phyloP scores from a whole-genome alignment of 1,140 invertebrate species.

The Calliopsis andreniformis region DNA sequence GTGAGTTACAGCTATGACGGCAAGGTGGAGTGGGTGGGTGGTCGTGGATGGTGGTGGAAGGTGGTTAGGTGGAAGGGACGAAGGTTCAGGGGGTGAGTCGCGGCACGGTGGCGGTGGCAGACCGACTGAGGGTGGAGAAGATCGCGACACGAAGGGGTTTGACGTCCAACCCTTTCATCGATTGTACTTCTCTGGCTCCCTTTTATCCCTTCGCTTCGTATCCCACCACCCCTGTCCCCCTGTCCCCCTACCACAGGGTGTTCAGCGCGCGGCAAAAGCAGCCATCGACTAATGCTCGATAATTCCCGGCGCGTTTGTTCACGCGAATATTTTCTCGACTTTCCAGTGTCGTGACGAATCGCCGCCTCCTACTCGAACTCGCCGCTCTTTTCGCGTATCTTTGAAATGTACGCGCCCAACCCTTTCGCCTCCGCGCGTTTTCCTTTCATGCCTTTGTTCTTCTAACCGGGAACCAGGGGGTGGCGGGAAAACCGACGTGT shows the following conservation, averaged over 20 bases:
- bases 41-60: constrained; percentile 65
- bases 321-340: constrained; percentile 69
- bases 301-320: constrained; percentile 70
- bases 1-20: constrained; percentile 77
- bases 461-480: background rate
- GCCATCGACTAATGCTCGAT: constrained; percentile 77
- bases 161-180: constrained; percentile 81
- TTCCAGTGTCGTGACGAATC: constrained; percentile 58
- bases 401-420: constrained; percentile 42
- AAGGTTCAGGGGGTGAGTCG: constrained; percentile 54
- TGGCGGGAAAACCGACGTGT: constrained; percentile 25
- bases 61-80: constrained; percentile 47
- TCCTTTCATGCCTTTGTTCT: constrained; percentile 51
- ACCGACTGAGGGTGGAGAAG: constrained; percentile 70
- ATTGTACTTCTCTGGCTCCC: constrained; percentile 78
- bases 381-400: constrained; percentile 61
- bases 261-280: constrained; percentile 66
- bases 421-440: constrained; percentile 40
- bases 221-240: constrained; percentile 58
- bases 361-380: constrained; percentile 54
- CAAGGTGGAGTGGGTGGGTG: constrained; percentile 68
- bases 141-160: constrained; percentile 78
- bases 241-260: constrained; percentile 50
- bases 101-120: constrained; percentile 58
- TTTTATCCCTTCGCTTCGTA: constrained; percentile 73